These are phyloP conservation scores for Lasioglossum pauxillum DNA, from an alignment of 2,888 invertebrate genomes.

Conservation along the genomic window DNA sequence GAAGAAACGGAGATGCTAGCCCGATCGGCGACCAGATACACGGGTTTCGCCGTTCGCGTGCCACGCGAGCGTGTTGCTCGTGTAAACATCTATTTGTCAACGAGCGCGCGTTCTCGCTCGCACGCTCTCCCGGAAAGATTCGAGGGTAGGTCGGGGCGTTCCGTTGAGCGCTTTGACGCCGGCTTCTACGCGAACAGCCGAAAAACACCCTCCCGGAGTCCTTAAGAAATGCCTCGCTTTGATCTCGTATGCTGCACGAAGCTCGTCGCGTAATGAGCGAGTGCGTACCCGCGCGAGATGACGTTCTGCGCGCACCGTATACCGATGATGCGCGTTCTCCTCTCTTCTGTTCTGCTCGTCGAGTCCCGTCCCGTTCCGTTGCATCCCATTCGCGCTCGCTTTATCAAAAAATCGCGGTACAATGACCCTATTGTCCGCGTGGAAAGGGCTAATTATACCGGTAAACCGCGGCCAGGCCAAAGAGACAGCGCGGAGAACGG, in stretches of 20 bases:
- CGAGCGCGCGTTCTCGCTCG: not conserved
- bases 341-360: not conserved
- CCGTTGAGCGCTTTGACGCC: constrained; percentile 12
- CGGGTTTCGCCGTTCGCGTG: not conserved
- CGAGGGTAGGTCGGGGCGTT: not conserved
- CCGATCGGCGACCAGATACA: not conserved
- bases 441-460: constrained; percentile 53
- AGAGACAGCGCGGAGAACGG: not conserved
- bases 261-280: constrained; percentile 45
- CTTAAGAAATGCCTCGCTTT: constrained; percentile 36
- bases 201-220: not conserved
- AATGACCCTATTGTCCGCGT: constrained; percentile 53
- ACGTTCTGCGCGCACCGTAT: not conserved
- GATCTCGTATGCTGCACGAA: constrained; percentile 36
- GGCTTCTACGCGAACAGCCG: constrained; percentile 20
- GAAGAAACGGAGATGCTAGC: not conserved
- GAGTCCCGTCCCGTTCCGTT: not conserved
- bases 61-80: not conserved
- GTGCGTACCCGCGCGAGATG: constrained; percentile 29
- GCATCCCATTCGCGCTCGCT: constrained; percentile 11
- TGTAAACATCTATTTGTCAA: not conserved
- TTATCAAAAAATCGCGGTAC: constrained; percentile 55
- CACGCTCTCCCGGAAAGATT: not conserved
- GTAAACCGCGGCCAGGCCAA: constrained; percentile 17
- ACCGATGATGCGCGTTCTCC: not conserved